Conservation (phyloP, 2,888 invertebrate genomes). For the Rhopalosiphum nymphaeae region DNA sequence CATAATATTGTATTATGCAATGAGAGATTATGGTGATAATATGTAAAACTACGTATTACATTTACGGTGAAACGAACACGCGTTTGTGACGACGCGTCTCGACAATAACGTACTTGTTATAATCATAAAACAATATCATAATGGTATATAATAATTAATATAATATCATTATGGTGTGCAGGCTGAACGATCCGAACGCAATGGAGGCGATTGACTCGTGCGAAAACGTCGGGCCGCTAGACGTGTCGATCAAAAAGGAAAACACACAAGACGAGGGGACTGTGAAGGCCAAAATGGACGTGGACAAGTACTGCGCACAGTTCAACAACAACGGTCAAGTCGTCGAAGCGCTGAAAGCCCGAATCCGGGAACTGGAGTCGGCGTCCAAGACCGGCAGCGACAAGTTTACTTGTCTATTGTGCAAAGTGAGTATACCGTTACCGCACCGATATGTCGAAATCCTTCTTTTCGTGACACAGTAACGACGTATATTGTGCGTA, state of each 20-base stretch:
- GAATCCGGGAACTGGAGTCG: conserved; percentile 81
- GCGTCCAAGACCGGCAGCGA: conserved; percentile 35
- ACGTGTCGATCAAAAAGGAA: conserved; percentile 72
- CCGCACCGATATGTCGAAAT: neutral
- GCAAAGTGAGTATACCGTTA: conserved; percentile 20
- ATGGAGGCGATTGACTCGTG: conserved; percentile 49
- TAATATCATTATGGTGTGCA: neutral
- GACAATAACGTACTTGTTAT: neutral
- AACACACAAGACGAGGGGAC: conserved; percentile 69
- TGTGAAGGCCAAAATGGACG: conserved; percentile 68
- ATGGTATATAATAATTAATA: neutral
- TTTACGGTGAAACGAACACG: neutral
- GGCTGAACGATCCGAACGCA: conserved; percentile 49
- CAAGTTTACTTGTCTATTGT: conserved; percentile 54
- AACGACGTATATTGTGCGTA: neutral
- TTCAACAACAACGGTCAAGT: conserved; percentile 68
- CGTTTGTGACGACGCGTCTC: conserved; percentile 13
- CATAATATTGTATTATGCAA: neutral
- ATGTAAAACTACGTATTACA: neutral
- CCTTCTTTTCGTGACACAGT: neutral
- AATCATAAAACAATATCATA: neutral
- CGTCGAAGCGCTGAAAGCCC: conserved; percentile 81
- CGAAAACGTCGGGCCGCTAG: conserved; percentile 70
- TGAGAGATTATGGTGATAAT: neutral
- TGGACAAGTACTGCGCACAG: conserved; percentile 65